phyloP scores from a whole-genome alignment of 2,888 invertebrate genomes.

The Noctua janthina region DNA sequence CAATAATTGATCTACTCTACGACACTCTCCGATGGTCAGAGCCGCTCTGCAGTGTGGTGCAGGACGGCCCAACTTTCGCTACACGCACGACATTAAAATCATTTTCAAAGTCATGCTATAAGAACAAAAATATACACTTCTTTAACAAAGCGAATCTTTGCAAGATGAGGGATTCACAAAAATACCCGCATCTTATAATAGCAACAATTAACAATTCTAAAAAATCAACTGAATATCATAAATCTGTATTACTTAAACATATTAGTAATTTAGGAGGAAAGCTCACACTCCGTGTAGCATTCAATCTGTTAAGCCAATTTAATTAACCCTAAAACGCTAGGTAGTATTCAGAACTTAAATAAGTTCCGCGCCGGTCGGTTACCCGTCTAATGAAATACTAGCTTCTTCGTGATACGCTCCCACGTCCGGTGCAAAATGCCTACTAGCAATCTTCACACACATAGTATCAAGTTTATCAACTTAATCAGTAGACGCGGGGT shows the following conservation, averaged over 20 bases:
- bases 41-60: constrained; percentile 25
- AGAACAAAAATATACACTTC: neutral
- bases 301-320: constrained; percentile 52
- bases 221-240: constrained; percentile 28
- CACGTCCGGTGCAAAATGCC: constrained; percentile 50
- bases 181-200: neutral
- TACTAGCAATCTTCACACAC: constrained; percentile 44
- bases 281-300: constrained; percentile 20
- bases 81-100: neutral
- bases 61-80: neutral
- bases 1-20: constrained; percentile 73
- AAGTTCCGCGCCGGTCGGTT: constrained; percentile 45
- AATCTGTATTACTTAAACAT: constrained; percentile 14
- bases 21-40: constrained; percentile 50
- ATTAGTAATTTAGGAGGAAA: constrained; percentile 25
- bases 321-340: constrained; percentile 56
- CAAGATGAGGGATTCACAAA: neutral
- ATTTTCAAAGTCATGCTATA: neutral
- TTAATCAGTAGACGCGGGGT: constrained; percentile 21
- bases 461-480: constrained; percentile 42
- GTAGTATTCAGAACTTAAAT: constrained; percentile 52
- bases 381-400: constrained; percentile 60
- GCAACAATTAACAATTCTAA: neutral
- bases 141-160: neutral
- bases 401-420: constrained; percentile 49